Evolutionary conservation across 2,888 invertebrate genomes (phyloP).

Genomic region (Lissocephala sabroskyi): DNA sequence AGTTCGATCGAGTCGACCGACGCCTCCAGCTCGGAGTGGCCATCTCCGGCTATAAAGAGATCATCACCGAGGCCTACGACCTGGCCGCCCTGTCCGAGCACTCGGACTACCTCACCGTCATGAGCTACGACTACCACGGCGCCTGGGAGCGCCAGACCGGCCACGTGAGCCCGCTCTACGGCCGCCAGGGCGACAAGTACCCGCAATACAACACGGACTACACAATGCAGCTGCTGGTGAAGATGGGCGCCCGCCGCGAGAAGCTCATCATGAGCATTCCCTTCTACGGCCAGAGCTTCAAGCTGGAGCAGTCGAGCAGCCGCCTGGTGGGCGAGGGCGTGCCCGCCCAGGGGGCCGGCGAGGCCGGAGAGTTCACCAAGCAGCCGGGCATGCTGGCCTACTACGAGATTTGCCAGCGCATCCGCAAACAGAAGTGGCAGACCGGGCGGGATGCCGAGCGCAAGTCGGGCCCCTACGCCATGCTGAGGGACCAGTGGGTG

Average conservation of each 20-base stretch:
- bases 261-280: conserved; percentile 88
- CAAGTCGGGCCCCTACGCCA: conserved; percentile 79
- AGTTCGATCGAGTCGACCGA: conserved; percentile 59
- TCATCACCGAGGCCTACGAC: conserved; percentile 90
- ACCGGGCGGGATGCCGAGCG: conserved; percentile 78
- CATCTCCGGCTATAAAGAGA: conserved; percentile 91
- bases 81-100: conserved; percentile 79
- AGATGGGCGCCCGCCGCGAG: conserved; percentile 82
- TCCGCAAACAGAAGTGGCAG: conserved; percentile 80
- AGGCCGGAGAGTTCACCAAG: conserved; percentile 85
- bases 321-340: conserved; percentile 75
- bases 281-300: conserved; percentile 90
- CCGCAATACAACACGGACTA: conserved; percentile 87
- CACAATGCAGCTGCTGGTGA: conserved; percentile 83
- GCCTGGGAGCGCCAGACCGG: conserved; percentile 88
- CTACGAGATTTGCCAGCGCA: conserved; percentile 86
- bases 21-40: conserved; percentile 86
- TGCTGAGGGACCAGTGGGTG: conserved; percentile 88
- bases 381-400: conserved; percentile 92
- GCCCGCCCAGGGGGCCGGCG: conserved; percentile 82
- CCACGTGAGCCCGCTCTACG: conserved; percentile 85
- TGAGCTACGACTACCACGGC: conserved; percentile 92
- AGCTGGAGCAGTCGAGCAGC: conserved; percentile 73
- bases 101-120: conserved; percentile 86
- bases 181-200: conserved; percentile 78